Evolutionary conservation across 2,888 invertebrate species (phyloP), one percentile per base, ranked within the genome.

Genomic region (Platycheirus albimanus): DNA sequence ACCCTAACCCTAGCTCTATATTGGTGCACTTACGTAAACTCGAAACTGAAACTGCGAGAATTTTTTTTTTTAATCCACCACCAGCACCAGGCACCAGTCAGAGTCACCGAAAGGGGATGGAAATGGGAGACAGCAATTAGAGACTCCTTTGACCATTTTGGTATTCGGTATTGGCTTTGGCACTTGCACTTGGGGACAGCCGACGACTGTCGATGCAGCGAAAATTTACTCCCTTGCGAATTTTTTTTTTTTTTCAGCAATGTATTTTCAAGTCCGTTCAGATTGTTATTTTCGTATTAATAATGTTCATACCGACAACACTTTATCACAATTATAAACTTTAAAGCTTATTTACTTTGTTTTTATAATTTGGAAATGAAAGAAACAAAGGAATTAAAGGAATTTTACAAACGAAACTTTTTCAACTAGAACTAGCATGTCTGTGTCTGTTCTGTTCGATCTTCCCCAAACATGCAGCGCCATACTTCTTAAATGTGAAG

Each of bases 1-100:
- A 24, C 38, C 24, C 24, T 41, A 6, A 13, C 24, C 24, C 13
- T 28, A 13, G 13, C 28, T 30, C 24, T 28, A 63, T 43, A 51
- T 70, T 36, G 56, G 28, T 63, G 63, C 76, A 83, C 81, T 83
- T 83, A 83, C 81, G 77, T 83, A 83, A 83, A 83, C n/a, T n/a
- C n/a, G n/a, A n/a, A n/a, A n/a, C 81, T 72, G 54, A 81, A 81
- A 81, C 77, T 77, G 77, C 61, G 61, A 77, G 49, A 38, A 33
- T 33, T 4, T 33, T 33, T 8, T 33, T 6, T 64, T 66, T 45
- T 30, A 71, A 45, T 81, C 64, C 71, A 63, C 80, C 58, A 41
- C 71, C 66, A 51, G 7, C 58, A 58, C 47, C 38, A n/a, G n/a
- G n/a, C n/a, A n/a, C n/a, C n/a, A 33, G 51, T 8, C 3, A 15